Conservation (phyloP, 2,888 invertebrate species). For the Agrypnus murinus region DNA sequence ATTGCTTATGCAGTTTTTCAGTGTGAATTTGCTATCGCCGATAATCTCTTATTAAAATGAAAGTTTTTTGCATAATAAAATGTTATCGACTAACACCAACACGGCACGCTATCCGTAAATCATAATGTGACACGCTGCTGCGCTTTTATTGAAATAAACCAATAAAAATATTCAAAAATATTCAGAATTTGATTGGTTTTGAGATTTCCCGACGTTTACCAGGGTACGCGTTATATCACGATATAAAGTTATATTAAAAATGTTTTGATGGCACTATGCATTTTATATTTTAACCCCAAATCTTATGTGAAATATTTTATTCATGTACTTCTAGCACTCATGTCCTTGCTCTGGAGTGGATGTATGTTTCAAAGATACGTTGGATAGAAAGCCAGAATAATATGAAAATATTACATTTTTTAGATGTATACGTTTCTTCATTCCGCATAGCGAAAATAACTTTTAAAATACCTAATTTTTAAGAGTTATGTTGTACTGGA, state of each 20-base stretch:
- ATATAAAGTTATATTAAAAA: constrained; percentile 46
- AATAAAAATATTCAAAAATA: constrained; percentile 48
- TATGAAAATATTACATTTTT: too few relatives aligned
- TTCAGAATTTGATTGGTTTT: constrained; percentile 42
- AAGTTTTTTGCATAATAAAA: constrained; percentile 32
- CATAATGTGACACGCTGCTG: constrained; percentile 34
- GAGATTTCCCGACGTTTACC: constrained; percentile 34
- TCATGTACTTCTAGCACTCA: constrained; percentile 23
- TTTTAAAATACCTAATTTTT: too few relatives aligned
- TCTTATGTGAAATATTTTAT: constrained; percentile 41
- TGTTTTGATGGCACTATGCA: constrained; percentile 41
- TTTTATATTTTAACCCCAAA: constrained; percentile 42
- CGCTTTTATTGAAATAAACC: constrained; percentile 47
- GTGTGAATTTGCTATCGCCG: not conserved
- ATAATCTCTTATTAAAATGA: constrained; percentile 15
- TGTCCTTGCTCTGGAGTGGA: not conserved
- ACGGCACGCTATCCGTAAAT: constrained; percentile 37
- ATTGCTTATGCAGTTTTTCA: too few relatives aligned
- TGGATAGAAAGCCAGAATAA: not conserved
- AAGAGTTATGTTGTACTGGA: not conserved
- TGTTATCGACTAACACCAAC: constrained; percentile 43
- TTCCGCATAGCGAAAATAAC: too few relatives aligned
- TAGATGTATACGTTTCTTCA: too few relatives aligned
- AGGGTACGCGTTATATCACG: constrained; percentile 22
- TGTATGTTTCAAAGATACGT: not conserved